Base-by-base conservation (phyloP, 2,888 invertebrate genomes). In the Drepanosiphum platanoidis region DNA sequence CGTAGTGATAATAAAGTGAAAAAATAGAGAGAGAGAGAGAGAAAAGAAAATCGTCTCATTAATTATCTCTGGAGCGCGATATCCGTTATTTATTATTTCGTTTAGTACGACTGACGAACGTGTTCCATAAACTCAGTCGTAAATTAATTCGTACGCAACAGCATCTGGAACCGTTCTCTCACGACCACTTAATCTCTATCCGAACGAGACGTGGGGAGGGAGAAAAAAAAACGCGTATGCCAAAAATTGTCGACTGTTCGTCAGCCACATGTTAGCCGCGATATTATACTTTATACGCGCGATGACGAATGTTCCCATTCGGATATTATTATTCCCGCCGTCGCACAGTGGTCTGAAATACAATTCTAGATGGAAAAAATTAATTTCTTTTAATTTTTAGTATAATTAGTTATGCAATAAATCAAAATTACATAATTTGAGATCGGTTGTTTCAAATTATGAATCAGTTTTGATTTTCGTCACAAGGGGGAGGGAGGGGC, bases 141-240 rank as follows among this genome's bases (percentile, higher is more conserved):
- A 80, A 80, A 70, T 70, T 80, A 80, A 64, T 64, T 46, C 64
- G 27, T 52, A 34, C 64, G 27, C 36, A 34, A 46, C 27, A 75
- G 66, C 83, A 75, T 83, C 83, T 83, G 83, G 83, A 75, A 83
- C 46, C 74, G 66, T 46, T 83, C 46, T 66, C 66, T 83, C 75
- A 75, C 46, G 83, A 75, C 64, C 74, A 83, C 83, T 74, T 83
- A 66, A 74, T 74, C 83, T 27, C 22, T 46, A 46, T 64, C 74
- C 22, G 32, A 52, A 52, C 52, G 18, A 52, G 52, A 22, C 4
- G 52, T 0, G 52, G 18, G 5, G 22, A 18, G 52, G 22, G 52
- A 34, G 71, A 46, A 18, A 13, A 82, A 82, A 52, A 82, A 64
- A 46, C 32, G 64, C 52, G 34, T 36, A 46, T 58, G 64, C 83